These are phyloP conservation scores for Nebria brevicollis DNA, from an alignment of 2,888 invertebrate species.

Conservation along the genomic window DNA sequence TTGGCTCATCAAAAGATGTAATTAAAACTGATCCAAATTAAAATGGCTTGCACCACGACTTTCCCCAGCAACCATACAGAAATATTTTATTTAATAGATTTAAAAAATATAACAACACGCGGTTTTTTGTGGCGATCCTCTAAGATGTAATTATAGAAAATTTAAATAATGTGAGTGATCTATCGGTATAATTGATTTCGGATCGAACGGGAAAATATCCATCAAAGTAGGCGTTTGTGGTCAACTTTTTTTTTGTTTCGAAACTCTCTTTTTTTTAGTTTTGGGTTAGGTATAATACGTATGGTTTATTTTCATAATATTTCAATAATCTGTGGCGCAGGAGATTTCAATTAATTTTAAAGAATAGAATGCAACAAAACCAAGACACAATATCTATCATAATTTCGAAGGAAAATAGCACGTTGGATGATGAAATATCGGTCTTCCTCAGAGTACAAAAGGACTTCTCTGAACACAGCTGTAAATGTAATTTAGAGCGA, in stretches of 20 bases:
- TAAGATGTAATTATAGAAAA: background rate
- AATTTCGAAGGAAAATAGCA: constrained; percentile 42
- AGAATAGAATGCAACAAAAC: constrained; percentile 32
- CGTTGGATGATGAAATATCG: constrained; percentile 43
- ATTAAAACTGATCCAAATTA: background rate
- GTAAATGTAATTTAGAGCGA: constrained; percentile 22
- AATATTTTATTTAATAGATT: background rate
- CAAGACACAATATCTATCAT: constrained; percentile 45
- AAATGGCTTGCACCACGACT: background rate
- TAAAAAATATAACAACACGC: background rate
- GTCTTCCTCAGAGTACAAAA: constrained; percentile 31
- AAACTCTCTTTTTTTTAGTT: background rate
- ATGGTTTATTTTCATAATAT: constrained; percentile 39
- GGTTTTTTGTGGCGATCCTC: background rate
- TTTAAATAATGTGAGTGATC: constrained; percentile 1
- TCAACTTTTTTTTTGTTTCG: background rate
- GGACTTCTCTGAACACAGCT: constrained; percentile 6
- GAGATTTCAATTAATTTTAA: constrained; percentile 43
- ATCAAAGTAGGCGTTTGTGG: background rate
- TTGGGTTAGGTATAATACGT: background rate
- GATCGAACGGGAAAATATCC: background rate
- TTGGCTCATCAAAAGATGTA: background rate
- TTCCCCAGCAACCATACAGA: background rate
- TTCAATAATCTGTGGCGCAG: constrained; percentile 42
- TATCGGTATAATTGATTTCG: background rate